A percentile compares a stretch with the other conserved stretches of the same genome.
Conservation (phyloP, 2,888 invertebrate genomes). For the Penaeus monodon region DNA sequence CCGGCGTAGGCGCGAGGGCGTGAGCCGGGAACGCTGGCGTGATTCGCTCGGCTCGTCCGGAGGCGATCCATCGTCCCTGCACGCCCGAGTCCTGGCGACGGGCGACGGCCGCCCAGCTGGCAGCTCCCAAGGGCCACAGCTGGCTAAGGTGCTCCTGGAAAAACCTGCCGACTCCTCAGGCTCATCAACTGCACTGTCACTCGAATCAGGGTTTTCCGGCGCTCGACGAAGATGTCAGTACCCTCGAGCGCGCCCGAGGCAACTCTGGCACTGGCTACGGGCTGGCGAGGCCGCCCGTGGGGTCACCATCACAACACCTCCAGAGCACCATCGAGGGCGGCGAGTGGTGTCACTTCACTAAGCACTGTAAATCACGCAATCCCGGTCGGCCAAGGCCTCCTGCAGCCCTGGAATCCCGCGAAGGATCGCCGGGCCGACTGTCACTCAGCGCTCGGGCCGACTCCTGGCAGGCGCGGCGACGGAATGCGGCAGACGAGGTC, state of each 20-base stretch:
- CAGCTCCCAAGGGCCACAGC: background rate
- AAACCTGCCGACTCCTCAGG: too few species aligned
- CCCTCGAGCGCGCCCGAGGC: background rate
- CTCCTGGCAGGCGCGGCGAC: background rate
- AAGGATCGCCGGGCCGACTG: background rate
- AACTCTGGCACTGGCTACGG: too few species aligned
- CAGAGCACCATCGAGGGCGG: conserved; percentile 13
- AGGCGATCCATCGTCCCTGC: conserved; percentile 1
- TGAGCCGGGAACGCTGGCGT: background rate
- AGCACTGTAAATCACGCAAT: too few species aligned
- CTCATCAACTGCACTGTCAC: too few species aligned
- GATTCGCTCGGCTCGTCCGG: background rate
- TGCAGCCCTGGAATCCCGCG: background rate
- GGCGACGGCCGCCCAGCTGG: background rate
- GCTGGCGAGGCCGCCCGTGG: too few species aligned
- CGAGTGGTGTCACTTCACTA: background rate
- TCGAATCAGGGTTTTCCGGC: background rate
- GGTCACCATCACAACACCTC: background rate
- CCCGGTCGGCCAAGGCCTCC: too few species aligned
- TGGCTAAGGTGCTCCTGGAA: too few species aligned
- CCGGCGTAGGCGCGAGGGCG: conserved; percentile 23
- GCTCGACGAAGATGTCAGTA: background rate
- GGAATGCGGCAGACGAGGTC: conserved; percentile 5
- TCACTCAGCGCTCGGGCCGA: background rate
- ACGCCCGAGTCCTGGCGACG: background rate